Conservation (phyloP, 92 coral and sea anemone species). For the Phymanthus crucifer region DNA sequence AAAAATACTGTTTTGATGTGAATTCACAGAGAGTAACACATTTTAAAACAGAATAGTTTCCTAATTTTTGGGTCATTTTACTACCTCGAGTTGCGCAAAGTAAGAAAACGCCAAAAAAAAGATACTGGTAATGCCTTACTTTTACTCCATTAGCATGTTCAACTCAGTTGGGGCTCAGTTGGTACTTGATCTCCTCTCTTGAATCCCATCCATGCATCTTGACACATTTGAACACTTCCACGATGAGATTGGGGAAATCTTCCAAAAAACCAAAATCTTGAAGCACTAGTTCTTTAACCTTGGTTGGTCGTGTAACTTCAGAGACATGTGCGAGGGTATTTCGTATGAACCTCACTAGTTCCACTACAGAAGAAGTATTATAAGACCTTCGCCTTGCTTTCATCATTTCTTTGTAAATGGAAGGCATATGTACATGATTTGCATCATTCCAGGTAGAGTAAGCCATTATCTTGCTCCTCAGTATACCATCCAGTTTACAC, state of each 20-base stretch:
- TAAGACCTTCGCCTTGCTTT: slow-evolving; percentile 1
- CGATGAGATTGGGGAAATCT: slow-evolving; percentile 41
- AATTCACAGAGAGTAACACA: too few species aligned
- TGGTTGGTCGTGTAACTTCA: not conserved
- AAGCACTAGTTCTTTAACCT: not conserved
- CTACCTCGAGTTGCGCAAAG: too few species aligned
- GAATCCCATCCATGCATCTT: slow-evolving; percentile 29
- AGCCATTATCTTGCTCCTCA: not conserved
- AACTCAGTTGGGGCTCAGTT: too few species aligned
- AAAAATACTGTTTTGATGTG: too few species aligned
- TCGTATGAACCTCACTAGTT: slow-evolving; percentile 54
- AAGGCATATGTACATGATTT: slow-evolving; percentile 17
- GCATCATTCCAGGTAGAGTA: not conserved
- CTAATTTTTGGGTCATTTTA: too few species aligned
- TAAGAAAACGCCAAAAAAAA: too few species aligned
- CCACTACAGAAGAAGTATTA: slow-evolving; percentile 21
- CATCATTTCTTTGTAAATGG: slow-evolving; percentile 27
- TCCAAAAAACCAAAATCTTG: slow-evolving; percentile 31
- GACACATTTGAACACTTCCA: slow-evolving; percentile 36
- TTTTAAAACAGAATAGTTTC: too few species aligned
- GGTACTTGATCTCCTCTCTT: slow-evolving; percentile 16
- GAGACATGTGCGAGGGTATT: slow-evolving; percentile 48
- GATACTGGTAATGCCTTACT: too few species aligned
- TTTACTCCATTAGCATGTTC: too few species aligned
- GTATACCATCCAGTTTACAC: not conserved